Evolutionary conservation across 2,113 vertebrate genomes (phyloP).

Genomic region (Triplophysa rosa): DNA sequence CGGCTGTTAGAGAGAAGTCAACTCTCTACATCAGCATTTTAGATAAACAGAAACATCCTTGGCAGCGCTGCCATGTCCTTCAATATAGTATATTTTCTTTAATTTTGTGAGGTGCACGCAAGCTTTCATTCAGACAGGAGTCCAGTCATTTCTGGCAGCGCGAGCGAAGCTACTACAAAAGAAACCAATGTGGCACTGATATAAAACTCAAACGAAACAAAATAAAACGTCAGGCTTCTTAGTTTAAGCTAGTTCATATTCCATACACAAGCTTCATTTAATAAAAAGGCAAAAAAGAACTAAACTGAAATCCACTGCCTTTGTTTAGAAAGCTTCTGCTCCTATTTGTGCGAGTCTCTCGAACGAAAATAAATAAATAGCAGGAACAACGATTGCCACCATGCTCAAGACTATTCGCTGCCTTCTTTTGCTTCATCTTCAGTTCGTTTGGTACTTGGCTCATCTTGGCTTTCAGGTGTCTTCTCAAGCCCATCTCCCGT

Average conservation of each 20-base stretch:
- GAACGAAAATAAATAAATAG: slow-evolving; percentile 73
- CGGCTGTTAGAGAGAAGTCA: not conserved
- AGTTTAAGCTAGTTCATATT: slow-evolving; percentile 30
- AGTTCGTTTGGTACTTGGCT: slow-evolving; percentile 69
- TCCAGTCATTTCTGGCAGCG: slow-evolving; percentile 2
- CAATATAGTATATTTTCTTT: not conserved
- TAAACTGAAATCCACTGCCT: slow-evolving; percentile 62
- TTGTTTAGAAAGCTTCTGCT: slow-evolving; percentile 58
- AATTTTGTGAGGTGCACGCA: not conserved
- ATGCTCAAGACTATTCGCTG: slow-evolving; percentile 67
- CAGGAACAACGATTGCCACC: slow-evolving; percentile 39
- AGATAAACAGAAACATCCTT: slow-evolving; percentile 13
- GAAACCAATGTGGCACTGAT: slow-evolving; percentile 40
- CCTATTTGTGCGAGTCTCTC: slow-evolving; percentile 66
- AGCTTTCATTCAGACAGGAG: slow-evolving; percentile 18
- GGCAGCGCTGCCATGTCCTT: slow-evolving; percentile 16
- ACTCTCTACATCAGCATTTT: slow-evolving; percentile 4
- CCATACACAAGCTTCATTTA: slow-evolving; percentile 23
- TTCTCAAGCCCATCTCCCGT: slow-evolving; percentile 56
- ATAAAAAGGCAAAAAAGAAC: slow-evolving; percentile 63
- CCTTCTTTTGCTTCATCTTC: slow-evolving; percentile 78
- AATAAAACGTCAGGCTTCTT: slow-evolving; percentile 39
- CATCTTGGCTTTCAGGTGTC: slow-evolving; percentile 54
- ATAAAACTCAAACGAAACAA: slow-evolving; percentile 44
- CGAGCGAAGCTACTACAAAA: slow-evolving; percentile 33